Base-by-base conservation (phyloP, 2,888 invertebrate species). In the Muscina levida region DNA sequence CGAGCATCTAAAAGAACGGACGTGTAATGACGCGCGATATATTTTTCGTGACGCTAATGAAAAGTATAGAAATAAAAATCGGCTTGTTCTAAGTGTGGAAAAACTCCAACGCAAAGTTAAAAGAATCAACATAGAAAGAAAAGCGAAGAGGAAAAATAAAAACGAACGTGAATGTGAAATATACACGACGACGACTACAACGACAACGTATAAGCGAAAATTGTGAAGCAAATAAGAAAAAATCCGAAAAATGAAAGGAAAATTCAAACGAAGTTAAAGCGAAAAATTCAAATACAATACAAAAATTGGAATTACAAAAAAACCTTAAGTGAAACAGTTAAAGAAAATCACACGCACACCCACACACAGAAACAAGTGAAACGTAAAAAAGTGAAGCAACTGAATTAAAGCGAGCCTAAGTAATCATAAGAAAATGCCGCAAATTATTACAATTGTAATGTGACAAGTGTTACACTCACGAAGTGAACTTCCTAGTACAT, bases 1-100 rank as follows among this genome's bases (percentile, higher is more conserved):
- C 88, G 87, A 89, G 88, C 86, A 87, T 87, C 88, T 86, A 85
- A 86, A 86, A 86, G 85, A 85, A 84, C 86, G 87, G 89, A 90
- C 87, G 90, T 89, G 87, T 87, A 83, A 80, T 85, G 87, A 85
- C 87, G 90, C 85, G 85, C 86, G 84, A 85, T 46, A 82, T 84
- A 80, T 83, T 59, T 73, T 78, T 70, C 66, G 59, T 83, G 86
- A 86, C 84, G 84, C 85, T 85, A 84, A 85, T 84, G 31, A 71
- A 13, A 72, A 74, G 56, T 59, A 76, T 80, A 79, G 77, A 83
- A 84, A n/a, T n/a, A n/a, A 71, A 84, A 85, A 84, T 82, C 83
- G 83, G 84, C 77, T 77, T 80, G 84, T 82, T 57, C 24, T 56
- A 26, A 44, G n/a, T 24, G 19, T 82, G 82, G 83, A 84, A 81